Evolutionary conservation across 92 coral and sea anemone genomes (phyloP).

Genomic region (Palythoa heliodiscus): DNA sequence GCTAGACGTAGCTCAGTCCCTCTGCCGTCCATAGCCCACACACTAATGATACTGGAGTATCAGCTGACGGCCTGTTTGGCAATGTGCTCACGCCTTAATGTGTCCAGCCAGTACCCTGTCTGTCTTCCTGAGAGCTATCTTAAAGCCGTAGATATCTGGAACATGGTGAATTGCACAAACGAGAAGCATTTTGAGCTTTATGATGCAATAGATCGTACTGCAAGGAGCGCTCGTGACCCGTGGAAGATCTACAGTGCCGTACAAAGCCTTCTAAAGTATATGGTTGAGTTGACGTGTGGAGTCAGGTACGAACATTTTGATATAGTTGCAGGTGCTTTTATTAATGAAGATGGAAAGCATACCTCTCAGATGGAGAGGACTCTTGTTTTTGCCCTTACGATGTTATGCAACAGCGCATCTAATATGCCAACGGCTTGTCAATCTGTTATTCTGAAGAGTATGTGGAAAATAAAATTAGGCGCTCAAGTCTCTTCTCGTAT

Average conservation of each 20-base stretch:
- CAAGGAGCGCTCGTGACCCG: not conserved
- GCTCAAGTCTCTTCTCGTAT: conserved; percentile 53
- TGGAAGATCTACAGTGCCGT: conserved; percentile 13
- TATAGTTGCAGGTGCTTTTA: conserved; percentile 56
- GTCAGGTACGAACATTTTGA: conserved; percentile 33
- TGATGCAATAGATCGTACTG: conserved; percentile 52
- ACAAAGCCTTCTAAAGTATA: conserved; percentile 43
- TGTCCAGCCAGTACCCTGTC: not conserved
- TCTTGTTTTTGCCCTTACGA: conserved; percentile 73
- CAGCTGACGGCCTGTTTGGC: conserved; percentile 73
- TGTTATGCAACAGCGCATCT: conserved; percentile 91
- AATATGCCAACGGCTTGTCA: conserved; percentile 62
- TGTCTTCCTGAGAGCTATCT: conserved; percentile 78
- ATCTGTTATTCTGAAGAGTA: conserved; percentile 43
- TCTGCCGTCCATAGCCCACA: conserved; percentile 70
- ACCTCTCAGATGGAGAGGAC: conserved; percentile 83
- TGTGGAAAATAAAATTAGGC: conserved; percentile 41
- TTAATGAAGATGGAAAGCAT: not conserved
- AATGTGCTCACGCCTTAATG: conserved; percentile 53
- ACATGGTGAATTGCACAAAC: conserved; percentile 42
- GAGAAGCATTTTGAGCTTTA: conserved; percentile 42
- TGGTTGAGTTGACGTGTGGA: conserved; percentile 67
- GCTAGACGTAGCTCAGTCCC: conserved; percentile 61
- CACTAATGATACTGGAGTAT: conserved; percentile 72
- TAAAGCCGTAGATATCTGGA: conserved; percentile 61